phyloP scores from a whole-genome alignment of 2,888 invertebrate species.

The Caenorhabditis macrosperma region DNA sequence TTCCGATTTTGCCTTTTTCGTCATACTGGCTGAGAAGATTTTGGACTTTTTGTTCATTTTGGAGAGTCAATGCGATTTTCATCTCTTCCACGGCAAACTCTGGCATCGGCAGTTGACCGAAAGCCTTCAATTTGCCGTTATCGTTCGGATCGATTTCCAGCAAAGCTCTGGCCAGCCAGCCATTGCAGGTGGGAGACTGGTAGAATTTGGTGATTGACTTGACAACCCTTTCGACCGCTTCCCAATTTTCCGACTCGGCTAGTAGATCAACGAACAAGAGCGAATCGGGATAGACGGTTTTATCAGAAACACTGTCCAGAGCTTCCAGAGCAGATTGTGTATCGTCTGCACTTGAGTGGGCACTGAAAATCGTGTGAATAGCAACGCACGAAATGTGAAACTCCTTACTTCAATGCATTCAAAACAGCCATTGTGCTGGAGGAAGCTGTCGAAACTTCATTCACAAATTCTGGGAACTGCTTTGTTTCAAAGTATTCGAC shows the following conservation, averaged over 20 bases:
- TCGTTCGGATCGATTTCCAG: conserved; percentile 26
- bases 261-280: conserved; percentile 36
- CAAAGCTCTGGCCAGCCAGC: conserved; percentile 35
- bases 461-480: conserved; percentile 12
- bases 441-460: background rate
- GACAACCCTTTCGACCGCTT: conserved; percentile 15
- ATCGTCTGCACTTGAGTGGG: conserved; percentile 32
- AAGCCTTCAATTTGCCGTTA: background rate
- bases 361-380: conserved; percentile 14
- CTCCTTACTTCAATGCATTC: conserved; percentile 12
- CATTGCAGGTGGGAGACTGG: conserved; percentile 13
- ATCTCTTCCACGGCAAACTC: conserved; percentile 32
- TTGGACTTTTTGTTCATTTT: background rate
- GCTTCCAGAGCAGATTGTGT: conserved; percentile 34
- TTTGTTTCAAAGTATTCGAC: conserved; percentile 22
- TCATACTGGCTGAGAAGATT: background rate
- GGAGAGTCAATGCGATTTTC: conserved; percentile 18
- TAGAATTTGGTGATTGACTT: background rate
- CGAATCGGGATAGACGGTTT: conserved; percentile 39
- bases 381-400: background rate
- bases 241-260: conserved; percentile 56
- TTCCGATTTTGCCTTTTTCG: background rate
- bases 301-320: conserved; percentile 17
- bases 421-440: background rate
- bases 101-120: conserved; percentile 7